Evolutionary conservation across 2,797 vertebrate genomes (phyloP).

Genomic region (Silurus aristotelis): DNA sequence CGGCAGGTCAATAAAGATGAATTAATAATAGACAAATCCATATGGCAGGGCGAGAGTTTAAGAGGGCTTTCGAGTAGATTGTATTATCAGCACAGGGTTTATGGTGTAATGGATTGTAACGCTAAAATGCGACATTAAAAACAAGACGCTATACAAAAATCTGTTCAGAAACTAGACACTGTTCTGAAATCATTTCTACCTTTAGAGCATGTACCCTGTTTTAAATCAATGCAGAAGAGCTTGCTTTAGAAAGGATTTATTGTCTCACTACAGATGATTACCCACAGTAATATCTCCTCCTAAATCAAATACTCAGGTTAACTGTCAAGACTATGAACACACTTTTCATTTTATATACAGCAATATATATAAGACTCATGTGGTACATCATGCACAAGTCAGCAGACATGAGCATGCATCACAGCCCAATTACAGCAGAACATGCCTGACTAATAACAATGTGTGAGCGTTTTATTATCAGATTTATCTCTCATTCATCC

Average conservation of each 20-base stretch:
- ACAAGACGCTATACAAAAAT: neutral
- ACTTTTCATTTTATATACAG: neutral
- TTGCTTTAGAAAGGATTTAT: constrained; percentile 1
- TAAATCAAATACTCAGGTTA: constrained; percentile 18
- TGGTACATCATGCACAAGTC: neutral
- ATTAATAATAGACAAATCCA: neutral
- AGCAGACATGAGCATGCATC: neutral
- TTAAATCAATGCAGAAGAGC: neutral
- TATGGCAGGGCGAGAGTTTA: neutral
- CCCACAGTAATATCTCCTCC: neutral
- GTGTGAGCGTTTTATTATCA: neutral
- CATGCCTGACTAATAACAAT: neutral
- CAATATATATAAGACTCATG: neutral
- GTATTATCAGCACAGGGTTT: constrained; percentile 5
- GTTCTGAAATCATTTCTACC: neutral
- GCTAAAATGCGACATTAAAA: neutral
- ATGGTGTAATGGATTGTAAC: neutral
- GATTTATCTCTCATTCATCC: neutral
- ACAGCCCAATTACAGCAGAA: neutral
- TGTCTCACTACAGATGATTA: neutral
- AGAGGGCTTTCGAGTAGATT: neutral
- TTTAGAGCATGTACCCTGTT: neutral
- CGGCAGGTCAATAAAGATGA: neutral
- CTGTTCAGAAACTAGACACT: neutral
- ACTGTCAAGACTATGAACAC: neutral